Percentiles rank a stretch among this genome's conserved stretches.
Conservation (phyloP, 2,797 vertebrate species). For the Intellagama lesueurii region DNA sequence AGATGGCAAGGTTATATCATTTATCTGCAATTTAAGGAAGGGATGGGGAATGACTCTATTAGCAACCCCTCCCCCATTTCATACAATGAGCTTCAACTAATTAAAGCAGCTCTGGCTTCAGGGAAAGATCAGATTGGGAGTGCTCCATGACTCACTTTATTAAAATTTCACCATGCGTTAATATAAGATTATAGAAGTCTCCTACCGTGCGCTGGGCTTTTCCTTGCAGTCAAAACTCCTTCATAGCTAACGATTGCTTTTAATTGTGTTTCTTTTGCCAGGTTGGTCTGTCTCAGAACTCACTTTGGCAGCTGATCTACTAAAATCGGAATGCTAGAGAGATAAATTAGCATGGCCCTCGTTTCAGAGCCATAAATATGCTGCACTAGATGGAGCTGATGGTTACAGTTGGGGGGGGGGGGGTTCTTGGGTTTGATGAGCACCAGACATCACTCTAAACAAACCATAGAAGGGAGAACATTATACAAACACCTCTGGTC, state of each 20-base stretch:
- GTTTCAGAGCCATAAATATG: no score
- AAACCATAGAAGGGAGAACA: no score
- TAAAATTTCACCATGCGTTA: conserved; percentile 63
- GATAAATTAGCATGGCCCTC: no score
- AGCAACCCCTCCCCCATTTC: conserved; percentile 63
- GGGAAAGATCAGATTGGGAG: conserved; percentile 75
- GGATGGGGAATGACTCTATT: conserved; percentile 66
- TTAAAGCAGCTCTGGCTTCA: conserved; percentile 71
- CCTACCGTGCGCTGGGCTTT: conserved; percentile 49
- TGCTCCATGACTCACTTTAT: conserved; percentile 72
- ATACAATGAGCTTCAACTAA: conserved; percentile 73
- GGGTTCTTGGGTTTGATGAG: no score
- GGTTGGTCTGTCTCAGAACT: conserved; percentile 28
- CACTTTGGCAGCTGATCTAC: background rate
- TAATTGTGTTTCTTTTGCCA: conserved; percentile 38
- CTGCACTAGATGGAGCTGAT: no score
- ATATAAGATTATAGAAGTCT: conserved; percentile 64
- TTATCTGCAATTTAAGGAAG: conserved; percentile 46
- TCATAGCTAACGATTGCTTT: conserved; percentile 46
- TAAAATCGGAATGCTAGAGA: no score
- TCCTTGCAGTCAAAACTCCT: conserved; percentile 33
- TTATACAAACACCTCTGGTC: no score
- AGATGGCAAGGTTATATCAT: conserved; percentile 66
- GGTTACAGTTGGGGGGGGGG: no score
- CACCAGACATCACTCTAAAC: no score